Percentiles rank a stretch among this genome's conserved stretches.
phyloP scores from a whole-genome alignment of 2,888 invertebrate genomes.

The Epirrhoe tristata region DNA sequence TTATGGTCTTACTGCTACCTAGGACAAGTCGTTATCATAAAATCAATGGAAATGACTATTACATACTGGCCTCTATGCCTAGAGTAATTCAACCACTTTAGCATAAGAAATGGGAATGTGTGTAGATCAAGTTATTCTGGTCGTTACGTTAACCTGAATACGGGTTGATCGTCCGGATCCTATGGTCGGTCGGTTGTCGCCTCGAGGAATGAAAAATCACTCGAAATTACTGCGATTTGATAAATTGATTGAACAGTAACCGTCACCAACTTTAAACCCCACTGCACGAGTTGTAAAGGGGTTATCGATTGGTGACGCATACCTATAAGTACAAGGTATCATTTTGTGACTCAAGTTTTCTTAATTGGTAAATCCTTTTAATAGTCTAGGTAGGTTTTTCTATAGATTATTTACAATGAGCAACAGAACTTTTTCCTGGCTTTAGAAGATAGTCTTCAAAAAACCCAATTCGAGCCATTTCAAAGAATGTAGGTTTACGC shows the following conservation, averaged over 20 bases:
- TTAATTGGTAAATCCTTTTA: too few relatives aligned
- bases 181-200: conserved; percentile 38
- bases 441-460: too few relatives aligned
- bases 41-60: conserved; percentile 46
- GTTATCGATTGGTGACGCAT: background rate
- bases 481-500: too few relatives aligned
- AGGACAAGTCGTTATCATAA: conserved; percentile 54
- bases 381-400: too few relatives aligned
- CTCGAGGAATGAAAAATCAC: conserved; percentile 33
- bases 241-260: conserved; percentile 20
- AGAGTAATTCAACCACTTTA: background rate
- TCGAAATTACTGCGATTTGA: conserved; percentile 26
- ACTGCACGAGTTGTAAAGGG: too few relatives aligned
- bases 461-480: too few relatives aligned
- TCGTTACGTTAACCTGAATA: conserved; percentile 47
- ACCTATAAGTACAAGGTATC: conserved; percentile 10
- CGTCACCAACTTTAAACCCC: too few relatives aligned
- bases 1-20: conserved; percentile 45
- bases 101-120: conserved; percentile 15
- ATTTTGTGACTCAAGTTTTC: conserved; percentile 3
- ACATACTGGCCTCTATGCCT: conserved; percentile 22
- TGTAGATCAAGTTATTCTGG: conserved; percentile 43
- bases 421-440: too few relatives aligned
- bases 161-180: conserved; percentile 45
- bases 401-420: too few relatives aligned